Base-by-base conservation (phyloP, 2,113 vertebrate genomes). In the Nothocercus julius region DNA sequence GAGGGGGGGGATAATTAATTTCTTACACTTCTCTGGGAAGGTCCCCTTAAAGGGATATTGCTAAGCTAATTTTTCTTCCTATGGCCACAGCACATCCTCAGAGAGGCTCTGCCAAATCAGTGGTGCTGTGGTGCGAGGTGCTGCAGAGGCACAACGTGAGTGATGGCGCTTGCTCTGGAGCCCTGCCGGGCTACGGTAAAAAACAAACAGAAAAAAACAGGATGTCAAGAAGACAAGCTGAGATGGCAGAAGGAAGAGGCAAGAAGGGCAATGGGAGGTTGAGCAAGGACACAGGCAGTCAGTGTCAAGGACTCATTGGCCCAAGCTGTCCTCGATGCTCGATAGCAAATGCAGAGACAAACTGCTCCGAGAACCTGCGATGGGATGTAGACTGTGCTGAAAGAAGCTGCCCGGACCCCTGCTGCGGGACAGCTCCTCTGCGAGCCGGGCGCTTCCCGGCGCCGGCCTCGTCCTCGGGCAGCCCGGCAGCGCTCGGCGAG, bases 201-300 rank as follows among this genome's bases (percentile, higher is more conserved):
- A 38, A 27, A 24, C 49, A 49, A 49, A 49, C 11, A 27, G 47
- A 47, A 1, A n/a, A 51, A 30, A 47, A 5, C 0, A 2, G n/a
- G 44, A 54, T 25, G 16, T 18, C 38, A 16, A 47, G 19, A 27
- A 47, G 54, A 62, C 32, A 51, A 69, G 21, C 11, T 20, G 16
- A 53, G 21, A 10, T 20, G 8, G n/a, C 36, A 70, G n/a, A 63
- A 78, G 59, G 49, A 81, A 69, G 56, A 68, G 40, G 28, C 4
- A 17, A 74, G 34, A 45, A 36, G 8, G 24, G 30, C 0, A 0
- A 9, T 14, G 15, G 44, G 45, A 84, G 7, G 67, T 75, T 8
- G 22, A 2, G 5, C 8, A 5, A 6, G 62, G n/a, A 30, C 0
- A 0, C 1, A 3, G 40, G 17, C 22, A 18, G 10, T 18, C 11